A percentile compares a stretch with the other conserved stretches of the same genome.
Evolutionary conservation across 2,888 invertebrate species (phyloP).

Genomic region (Oxytorus armatus): DNA sequence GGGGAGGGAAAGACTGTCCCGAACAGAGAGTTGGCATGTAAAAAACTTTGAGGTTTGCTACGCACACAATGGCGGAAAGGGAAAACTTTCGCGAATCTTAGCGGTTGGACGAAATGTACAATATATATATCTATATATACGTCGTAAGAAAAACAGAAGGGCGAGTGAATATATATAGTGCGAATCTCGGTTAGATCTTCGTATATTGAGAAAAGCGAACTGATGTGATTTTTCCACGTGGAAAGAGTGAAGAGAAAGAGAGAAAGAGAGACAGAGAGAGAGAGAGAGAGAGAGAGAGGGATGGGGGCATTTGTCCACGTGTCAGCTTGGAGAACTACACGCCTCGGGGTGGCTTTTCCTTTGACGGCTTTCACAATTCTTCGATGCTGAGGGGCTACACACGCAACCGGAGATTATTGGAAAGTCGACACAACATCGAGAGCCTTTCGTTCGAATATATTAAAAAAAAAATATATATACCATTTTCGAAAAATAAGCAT

Average conservation of each 20-base stretch:
- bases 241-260: conserved; percentile 18
- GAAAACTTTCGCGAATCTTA: conserved; percentile 59
- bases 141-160: conserved; percentile 57
- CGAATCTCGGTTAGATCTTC: conserved; percentile 41
- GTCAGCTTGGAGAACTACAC: conserved; percentile 70
- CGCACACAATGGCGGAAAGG: conserved; percentile 56
- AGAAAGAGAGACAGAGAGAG: conserved; percentile 34
- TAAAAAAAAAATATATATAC: too few relatives aligned
- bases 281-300: conserved; percentile 59
- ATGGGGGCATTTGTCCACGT: conserved; percentile 67
- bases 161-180: conserved; percentile 26
- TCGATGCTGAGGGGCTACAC: conserved; percentile 7
- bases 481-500: too few relatives aligned
- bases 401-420: conserved; percentile 52
- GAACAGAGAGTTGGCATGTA: conserved; percentile 61
- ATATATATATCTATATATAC: conserved; percentile 18
- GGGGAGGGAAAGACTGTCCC: conserved; percentile 17
- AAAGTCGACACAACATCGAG: conserved; percentile 46
- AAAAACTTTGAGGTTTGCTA: conserved; percentile 66
- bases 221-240: conserved; percentile 13
- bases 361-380: conserved; percentile 59
- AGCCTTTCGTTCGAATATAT: conserved; percentile 9
- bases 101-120: conserved; percentile 32
- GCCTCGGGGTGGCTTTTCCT: conserved; percentile 64
- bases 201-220: conserved; percentile 3